These are phyloP conservation scores for Ariopsis seemanni DNA, from an alignment of 2,113 vertebrate species.

Conservation along the genomic window DNA sequence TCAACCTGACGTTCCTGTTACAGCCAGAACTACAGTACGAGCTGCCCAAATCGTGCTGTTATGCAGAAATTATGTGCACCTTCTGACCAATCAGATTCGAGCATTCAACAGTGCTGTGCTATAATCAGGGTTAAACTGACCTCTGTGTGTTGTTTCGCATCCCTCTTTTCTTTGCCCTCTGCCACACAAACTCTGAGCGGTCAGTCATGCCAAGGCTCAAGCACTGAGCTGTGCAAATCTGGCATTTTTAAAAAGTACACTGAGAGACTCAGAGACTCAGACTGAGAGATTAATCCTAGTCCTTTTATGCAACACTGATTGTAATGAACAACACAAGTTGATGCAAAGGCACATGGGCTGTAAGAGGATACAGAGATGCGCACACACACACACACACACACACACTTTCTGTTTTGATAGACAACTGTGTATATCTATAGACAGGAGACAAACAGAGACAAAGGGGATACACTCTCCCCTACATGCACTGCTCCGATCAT, in stretches of 20 bases:
- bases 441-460: not conserved
- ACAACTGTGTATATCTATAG: not conserved
- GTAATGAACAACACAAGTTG: conserved; percentile 32
- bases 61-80: not conserved
- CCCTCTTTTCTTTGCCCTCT: conserved; percentile 24
- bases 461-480: conserved; percentile 33
- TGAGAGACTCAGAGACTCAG: not conserved
- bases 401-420: not conserved
- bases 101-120: not conserved
- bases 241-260: not conserved
- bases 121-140: conserved; percentile 16
- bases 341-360: conserved; percentile 37
- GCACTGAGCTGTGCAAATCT: conserved; percentile 27
- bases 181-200: conserved; percentile 1
- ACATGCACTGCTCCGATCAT: conserved; percentile 36
- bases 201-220: not conserved
- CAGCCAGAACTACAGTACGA: not conserved
- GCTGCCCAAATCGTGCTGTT: not conserved
- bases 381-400: conserved; percentile 7
- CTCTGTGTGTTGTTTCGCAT: conserved; percentile 27
- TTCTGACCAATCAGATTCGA: not conserved
- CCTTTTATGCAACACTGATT: conserved; percentile 47
- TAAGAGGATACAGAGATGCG: conserved; percentile 40
- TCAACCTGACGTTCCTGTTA: not conserved
- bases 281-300: conserved; percentile 31